Percentiles rank a stretch among this genome's conserved stretches.
These are phyloP conservation scores for Columba livia DNA, from an alignment of 2,113 vertebrate genomes.

Conservation along the genomic window DNA sequence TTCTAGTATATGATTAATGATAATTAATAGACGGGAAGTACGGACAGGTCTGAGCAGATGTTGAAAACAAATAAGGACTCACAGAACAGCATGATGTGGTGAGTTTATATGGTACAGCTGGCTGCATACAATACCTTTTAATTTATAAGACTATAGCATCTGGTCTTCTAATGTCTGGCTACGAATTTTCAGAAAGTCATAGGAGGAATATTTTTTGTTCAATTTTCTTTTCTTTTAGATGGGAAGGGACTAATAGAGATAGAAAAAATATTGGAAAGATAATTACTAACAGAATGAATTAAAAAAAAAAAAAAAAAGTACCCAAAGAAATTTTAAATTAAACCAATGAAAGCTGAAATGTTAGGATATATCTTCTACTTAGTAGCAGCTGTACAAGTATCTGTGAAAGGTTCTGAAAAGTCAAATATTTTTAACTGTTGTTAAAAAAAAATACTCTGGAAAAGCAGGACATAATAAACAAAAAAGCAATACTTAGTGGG, in stretches of 20 bases:
- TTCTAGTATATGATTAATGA: slow-evolving; percentile 38
- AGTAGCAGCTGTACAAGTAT: not conserved
- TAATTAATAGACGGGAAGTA: slow-evolving; percentile 64
- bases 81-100: slow-evolving; percentile 27
- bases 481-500: not conserved
- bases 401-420: not conserved
- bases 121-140: slow-evolving; percentile 49
- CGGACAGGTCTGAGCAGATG: slow-evolving; percentile 71
- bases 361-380: not conserved
- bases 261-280: not conserved
- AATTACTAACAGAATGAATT: not conserved
- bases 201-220: not conserved
- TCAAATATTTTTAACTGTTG: not conserved
- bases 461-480: not conserved
- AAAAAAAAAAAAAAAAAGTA: not conserved
- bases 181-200: slow-evolving; percentile 30
- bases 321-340: not conserved
- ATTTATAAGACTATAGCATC: slow-evolving; percentile 75
- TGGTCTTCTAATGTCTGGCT: slow-evolving; percentile 61
- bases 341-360: not conserved
- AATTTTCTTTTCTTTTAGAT: not conserved
- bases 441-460: not conserved
- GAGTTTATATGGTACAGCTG: slow-evolving; percentile 76
- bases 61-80: slow-evolving; percentile 65
- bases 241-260: not conserved